Evolutionary conservation across 2,113 vertebrate species (phyloP).

Genomic region (Dipodomys spectabilis): DNA sequence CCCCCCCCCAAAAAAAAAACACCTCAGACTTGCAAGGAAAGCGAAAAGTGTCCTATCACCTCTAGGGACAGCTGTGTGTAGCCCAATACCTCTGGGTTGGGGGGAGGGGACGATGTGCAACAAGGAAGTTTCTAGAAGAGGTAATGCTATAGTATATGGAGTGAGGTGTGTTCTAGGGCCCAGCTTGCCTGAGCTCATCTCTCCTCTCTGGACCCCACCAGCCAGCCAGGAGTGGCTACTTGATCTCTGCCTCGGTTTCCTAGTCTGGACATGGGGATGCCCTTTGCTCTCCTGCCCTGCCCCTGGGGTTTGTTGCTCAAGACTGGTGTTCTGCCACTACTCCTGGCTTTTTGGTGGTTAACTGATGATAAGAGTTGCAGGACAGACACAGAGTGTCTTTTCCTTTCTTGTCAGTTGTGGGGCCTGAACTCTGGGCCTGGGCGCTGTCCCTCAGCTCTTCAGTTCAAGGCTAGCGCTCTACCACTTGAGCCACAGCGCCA

Average conservation of each 20-base stretch:
- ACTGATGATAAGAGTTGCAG: too few species aligned
- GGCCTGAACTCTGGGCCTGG: too few species aligned
- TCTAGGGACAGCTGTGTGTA: background rate
- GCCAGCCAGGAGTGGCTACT: background rate
- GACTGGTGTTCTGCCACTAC: too few species aligned
- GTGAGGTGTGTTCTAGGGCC: background rate
- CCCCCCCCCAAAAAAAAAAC: background rate
- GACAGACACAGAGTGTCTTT: too few species aligned
- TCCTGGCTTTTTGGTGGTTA: too few species aligned
- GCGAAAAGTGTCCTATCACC: rapidly evolving
- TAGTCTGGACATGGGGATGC: background rate
- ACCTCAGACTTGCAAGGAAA: background rate
- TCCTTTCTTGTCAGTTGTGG: too few species aligned
- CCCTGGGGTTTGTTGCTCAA: too few species aligned
- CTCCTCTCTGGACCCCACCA: background rate
- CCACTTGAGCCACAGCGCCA: too few species aligned
- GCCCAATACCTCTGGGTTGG: background rate
- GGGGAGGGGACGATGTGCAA: too few species aligned
- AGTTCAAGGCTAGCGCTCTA: too few species aligned
- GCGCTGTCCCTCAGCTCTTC: too few species aligned
- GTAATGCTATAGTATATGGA: background rate
- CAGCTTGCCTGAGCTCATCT: rapidly evolving
- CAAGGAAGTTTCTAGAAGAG: slow-evolving; percentile 26
- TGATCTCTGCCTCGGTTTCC: background rate
- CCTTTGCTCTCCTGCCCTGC: background rate